Base-by-base conservation (phyloP, 2,797 vertebrate genomes). In the Bradypus variegatus region DNA sequence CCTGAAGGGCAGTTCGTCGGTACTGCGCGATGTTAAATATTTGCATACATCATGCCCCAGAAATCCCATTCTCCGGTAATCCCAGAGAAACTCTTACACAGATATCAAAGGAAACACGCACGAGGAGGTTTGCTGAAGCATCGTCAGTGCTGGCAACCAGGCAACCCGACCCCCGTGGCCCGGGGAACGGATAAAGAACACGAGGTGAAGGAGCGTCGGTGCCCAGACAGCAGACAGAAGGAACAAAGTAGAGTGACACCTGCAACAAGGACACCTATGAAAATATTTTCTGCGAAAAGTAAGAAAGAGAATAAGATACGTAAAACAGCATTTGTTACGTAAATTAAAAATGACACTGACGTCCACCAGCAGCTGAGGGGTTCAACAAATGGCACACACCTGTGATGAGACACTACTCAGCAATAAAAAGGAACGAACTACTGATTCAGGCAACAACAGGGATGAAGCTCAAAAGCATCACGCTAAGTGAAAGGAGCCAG, bases 321-420 rank as follows among this genome's bases (percentile, higher is more conserved):
- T 41, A 6, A 38, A 75, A 64, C 15, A 0, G 0, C 38, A 2
- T 18, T 11, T 0, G 33, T 23, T 60, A 15, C 48, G 48, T 23
- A 29, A 65, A 50, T 12, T n/a, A 41, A 25, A 75, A 41, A 69
- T 5, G 16, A 13, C 2, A 8, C 36, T 16, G 1, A 1, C 6
- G 72, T 29, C 64, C 36, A 25, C 45, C n/a, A 50, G 6, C 1
- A 1, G 75, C 0, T 25, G 67, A 67, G 15, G 1, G 36, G n/a
- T 8, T 15, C 15, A 27, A 7, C 25, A 33, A 14, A 48, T 2
- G 50, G 16, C 3, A 6, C 67, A 0, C 18, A 27, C 2, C 0
- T 3, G 2, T 14, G 1, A 15, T 38, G 92, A 77, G 76, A 2
- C 15, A 58, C 16, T 55, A 27, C 64, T 31, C 36, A 36, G 83